Evolutionary conservation across 30 jellyfish, hydroid and myxozoan genomes (phyloP), one percentile per base, ranked within the genome.

Genomic region (Chironex yamaguchii): DNA sequence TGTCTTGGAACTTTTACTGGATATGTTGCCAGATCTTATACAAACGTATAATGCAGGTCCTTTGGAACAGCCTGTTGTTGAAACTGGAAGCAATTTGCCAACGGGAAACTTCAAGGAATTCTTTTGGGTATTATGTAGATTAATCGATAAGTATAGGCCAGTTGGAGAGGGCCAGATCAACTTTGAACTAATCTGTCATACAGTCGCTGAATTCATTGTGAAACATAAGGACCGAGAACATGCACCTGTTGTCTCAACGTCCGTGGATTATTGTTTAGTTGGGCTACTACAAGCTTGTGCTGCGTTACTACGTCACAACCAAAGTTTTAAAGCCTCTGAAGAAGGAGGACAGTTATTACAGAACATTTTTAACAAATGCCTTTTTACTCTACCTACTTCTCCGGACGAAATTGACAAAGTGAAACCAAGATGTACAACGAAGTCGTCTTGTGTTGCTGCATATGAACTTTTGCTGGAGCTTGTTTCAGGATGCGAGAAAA

Each of bases 251-350:
- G 63, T 82, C 3, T 85, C 92, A 14, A n/a, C 89, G n/a, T 11
- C 27, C 81, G 91, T 67, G 36, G 99, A 94, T 81, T 89, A 88
- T 65, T 94, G 99, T 62, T 79, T 94, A 6, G 81, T 94, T 42
- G 99, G 99, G 6, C 86, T 94, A 73, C 87, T 94, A 52, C 99
- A 94, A 63, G 81, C 94, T 34, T 94, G 99, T 52, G 51, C 99
- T 1, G 82, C 97, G 9, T 67, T 94, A 42, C 35, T 94, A 67
- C 99, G 96, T 9, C 99, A 94, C 69, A 97, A 94, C 34, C 92
- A 90, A 4, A 77, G 11, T 12, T 94, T 94, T 79, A 94, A 94
- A 63, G 62, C 36, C 32, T 71, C 88, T 3, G 69, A 58, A 23
- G 69, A 71, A 28, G 99, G 99, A 1, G 82, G 85, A 27, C 48